phyloP scores from a whole-genome alignment of 2,797 vertebrate species.

The Hippopotamyrus pictus region DNA sequence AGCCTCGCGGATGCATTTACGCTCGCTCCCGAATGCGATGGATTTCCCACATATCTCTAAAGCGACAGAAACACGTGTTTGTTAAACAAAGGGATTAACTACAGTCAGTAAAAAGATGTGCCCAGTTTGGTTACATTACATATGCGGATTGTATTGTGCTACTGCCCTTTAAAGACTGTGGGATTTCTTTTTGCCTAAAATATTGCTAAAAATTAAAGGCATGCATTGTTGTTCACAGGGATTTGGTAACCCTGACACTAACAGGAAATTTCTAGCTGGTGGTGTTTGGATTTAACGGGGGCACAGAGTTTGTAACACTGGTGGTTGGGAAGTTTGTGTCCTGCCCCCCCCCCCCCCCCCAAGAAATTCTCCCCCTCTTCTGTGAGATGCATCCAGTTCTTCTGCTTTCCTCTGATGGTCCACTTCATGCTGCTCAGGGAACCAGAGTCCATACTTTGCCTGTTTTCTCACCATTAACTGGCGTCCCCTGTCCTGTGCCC shows the following conservation, averaged over 20 bases:
- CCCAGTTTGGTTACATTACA: neutral
- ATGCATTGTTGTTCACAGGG: neutral
- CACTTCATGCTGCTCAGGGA: neutral
- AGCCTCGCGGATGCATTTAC: neutral
- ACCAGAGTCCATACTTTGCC: neutral
- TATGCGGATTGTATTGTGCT: neutral
- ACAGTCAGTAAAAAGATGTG: neutral
- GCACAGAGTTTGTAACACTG: neutral
- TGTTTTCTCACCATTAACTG: neutral
- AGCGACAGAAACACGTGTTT: constrained; percentile 1
- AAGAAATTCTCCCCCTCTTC: neutral
- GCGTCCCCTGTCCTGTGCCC: neutral
- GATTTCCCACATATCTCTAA: neutral
- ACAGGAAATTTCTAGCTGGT: neutral
- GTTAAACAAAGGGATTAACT: constrained; percentile 5
- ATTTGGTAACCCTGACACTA: neutral
- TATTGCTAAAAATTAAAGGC: neutral
- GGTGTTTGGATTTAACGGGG: neutral
- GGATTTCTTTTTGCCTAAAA: neutral
- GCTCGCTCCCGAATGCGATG: neutral
- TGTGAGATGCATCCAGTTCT: neutral
- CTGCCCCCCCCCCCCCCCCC: neutral
- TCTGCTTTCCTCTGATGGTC: neutral
- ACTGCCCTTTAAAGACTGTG: neutral
- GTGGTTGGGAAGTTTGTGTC: neutral